A percentile compares a stretch with the other conserved stretches of the same genome.
phyloP scores from a whole-genome alignment of 2,888 invertebrate genomes.

The Phlogophora meticulosa region DNA sequence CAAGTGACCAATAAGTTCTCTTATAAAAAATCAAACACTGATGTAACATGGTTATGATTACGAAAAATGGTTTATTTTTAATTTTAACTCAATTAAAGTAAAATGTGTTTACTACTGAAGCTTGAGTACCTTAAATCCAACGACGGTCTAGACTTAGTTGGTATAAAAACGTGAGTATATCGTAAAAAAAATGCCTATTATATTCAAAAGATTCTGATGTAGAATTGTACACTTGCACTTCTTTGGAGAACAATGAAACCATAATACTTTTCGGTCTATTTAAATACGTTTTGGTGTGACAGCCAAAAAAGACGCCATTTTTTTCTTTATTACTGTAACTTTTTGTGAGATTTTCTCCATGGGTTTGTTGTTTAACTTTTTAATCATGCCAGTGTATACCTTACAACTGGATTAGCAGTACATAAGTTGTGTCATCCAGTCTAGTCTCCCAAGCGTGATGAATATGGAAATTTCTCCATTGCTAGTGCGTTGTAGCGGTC shows the following conservation, averaged over 20 bases:
- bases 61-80: too few species aligned
- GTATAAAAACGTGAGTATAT: slow-evolving; percentile 7
- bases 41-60: too few species aligned
- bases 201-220: slow-evolving; percentile 2
- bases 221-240: slow-evolving; percentile 12
- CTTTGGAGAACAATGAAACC: slow-evolving; percentile 47
- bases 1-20: too few species aligned
- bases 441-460: background rate
- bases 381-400: too few species aligned
- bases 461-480: slow-evolving; percentile 30
- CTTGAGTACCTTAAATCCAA: background rate
- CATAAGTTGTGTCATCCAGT: background rate
- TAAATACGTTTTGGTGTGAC: background rate
- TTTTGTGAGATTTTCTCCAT: background rate
- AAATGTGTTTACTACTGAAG: background rate
- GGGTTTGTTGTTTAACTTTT: background rate
- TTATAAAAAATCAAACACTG: too few species aligned
- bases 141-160: background rate
- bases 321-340: background rate
- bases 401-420: background rate
- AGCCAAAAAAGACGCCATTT: background rate
- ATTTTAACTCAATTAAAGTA: too few species aligned
- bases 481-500: slow-evolving; percentile 14
- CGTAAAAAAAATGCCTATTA: slow-evolving; percentile 9
- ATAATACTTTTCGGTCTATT: slow-evolving; percentile 16